phyloP scores from a whole-genome alignment of 2,888 invertebrate species.

The Trichogramma evanescens region DNA sequence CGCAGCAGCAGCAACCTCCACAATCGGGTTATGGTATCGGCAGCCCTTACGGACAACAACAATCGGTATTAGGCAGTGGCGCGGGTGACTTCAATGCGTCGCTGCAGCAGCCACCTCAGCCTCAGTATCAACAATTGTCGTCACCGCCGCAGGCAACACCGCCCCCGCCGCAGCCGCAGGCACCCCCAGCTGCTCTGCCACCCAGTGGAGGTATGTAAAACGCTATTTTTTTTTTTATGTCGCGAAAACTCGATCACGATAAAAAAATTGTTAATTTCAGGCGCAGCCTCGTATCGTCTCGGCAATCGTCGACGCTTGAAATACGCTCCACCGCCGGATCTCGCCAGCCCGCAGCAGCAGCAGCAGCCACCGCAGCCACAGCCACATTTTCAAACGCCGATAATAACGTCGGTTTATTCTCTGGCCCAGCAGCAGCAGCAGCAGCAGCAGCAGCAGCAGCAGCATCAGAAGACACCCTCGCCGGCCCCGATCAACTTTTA shows the following conservation, averaged over 20 bases:
- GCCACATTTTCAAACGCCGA: no score
- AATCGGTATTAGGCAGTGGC: constrained; percentile 5
- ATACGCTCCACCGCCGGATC: constrained; percentile 73
- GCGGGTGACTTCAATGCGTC: constrained; percentile 9
- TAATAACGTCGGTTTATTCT: no score
- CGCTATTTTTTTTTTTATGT: not conserved
- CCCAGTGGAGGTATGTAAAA: constrained; percentile 30
- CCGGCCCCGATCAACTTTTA: not conserved
- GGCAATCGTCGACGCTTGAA: constrained; percentile 61
- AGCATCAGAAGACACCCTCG: no score
- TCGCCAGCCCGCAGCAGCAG: constrained; percentile 35
- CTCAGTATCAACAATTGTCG: constrained; percentile 1
- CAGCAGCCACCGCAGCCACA: constrained; percentile 1
- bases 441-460: no score
- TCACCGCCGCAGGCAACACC: constrained; percentile 20
- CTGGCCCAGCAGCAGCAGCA: no score
- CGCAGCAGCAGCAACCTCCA: not conserved
- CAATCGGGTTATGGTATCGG: not conserved
- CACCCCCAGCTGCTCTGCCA: constrained; percentile 26
- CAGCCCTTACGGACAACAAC: not conserved
- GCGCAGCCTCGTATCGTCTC: constrained; percentile 54
- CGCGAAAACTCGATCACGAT: not conserved
- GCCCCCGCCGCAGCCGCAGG: constrained; percentile 15
- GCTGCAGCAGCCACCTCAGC: not conserved
- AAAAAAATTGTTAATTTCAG: constrained; percentile 22